phyloP scores from a whole-genome alignment of 1,140 invertebrate species.

The Pteromalus puparum region DNA sequence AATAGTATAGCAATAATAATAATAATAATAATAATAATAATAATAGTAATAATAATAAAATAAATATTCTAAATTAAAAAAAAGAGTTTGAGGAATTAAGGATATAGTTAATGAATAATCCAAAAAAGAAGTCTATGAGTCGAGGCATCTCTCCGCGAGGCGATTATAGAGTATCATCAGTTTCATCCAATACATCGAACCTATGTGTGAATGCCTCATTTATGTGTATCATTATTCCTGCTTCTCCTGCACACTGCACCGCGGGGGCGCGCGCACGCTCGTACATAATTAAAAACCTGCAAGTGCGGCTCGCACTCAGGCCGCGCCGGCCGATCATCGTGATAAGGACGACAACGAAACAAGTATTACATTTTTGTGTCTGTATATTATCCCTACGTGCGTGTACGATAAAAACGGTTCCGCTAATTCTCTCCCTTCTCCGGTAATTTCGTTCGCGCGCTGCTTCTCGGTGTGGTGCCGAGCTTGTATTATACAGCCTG shows the following conservation, averaged over 20 bases:
- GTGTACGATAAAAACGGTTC: neutral
- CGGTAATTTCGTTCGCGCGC: neutral
- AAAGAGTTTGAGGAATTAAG: constrained; percentile 50
- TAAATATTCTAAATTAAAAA: constrained; percentile 68
- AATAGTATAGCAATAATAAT: neutral
- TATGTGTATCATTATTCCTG: too few species aligned
- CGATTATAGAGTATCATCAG: constrained; percentile 47
- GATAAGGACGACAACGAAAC: neutral
- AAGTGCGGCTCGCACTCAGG: neutral
- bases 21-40: neutral
- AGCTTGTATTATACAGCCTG: neutral
- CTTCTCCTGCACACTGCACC: too few species aligned
- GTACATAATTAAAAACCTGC: neutral
- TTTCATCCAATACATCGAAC: neutral
- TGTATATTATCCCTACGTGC: neutral
- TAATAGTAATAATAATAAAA: constrained; percentile 61
- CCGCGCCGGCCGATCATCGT: neutral
- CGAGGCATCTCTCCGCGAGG: constrained; percentile 53
- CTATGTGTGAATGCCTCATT: neutral
- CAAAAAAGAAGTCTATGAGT: constrained; percentile 57
- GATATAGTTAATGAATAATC: constrained; percentile 29
- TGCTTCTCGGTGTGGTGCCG: neutral
- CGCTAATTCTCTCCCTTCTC: neutral
- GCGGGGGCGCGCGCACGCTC: too few species aligned
- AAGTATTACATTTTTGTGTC: neutral